Base-by-base conservation (phyloP, 1,140 invertebrate species). In the Neelides sp. region DNA sequence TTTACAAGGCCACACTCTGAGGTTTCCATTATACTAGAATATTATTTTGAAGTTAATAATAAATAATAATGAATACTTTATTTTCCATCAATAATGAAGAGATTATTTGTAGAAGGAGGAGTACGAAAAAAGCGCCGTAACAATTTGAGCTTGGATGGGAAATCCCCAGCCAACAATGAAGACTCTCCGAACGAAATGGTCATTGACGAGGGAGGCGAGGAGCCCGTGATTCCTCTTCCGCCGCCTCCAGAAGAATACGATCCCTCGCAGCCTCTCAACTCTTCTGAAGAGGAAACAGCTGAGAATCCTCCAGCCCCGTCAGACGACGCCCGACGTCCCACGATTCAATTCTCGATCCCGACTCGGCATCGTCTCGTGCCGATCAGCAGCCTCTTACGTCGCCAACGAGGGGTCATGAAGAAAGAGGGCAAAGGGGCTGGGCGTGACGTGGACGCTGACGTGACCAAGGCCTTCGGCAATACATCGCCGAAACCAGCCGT, bases 321-420 rank as follows among this genome's bases (percentile, higher is more conserved):
- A 32, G 7, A 32, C 28, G n/a, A 32, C 28, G 28, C 7, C 28
- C 7, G 47, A 12, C 43, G 55, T n/a, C 59, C 59, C 4, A 55
- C 55, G 3, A 61, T 61, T 37, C 55, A 57, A 23, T 61, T 61
- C 48, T 57, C 55, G 20, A 61, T 61, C 15, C 59, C 59, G 0
- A 55, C 59, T 2, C 30, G 59, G 1, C 59, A 61, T 35, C 24
- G 43, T 4, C 22, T 61, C 7, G 13, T 61, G 12, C 42, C 59
- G 1, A 61, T 61, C n/a, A 57, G 59, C 36, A 50, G 52, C 7
- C 22, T 61, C 13, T 55, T 61, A 5, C 53, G 54, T 26, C 45
- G 59, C 8, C 55, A 61, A 47, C 55, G 54, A 24, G 55, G 55
- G n/a, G 52, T 54, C 3, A 23, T 52, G 23, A 55, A 40, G 40